These are phyloP conservation scores for Malthinus seriepunctatus DNA, from an alignment of 2,888 invertebrate genomes.

Conservation along the genomic window DNA sequence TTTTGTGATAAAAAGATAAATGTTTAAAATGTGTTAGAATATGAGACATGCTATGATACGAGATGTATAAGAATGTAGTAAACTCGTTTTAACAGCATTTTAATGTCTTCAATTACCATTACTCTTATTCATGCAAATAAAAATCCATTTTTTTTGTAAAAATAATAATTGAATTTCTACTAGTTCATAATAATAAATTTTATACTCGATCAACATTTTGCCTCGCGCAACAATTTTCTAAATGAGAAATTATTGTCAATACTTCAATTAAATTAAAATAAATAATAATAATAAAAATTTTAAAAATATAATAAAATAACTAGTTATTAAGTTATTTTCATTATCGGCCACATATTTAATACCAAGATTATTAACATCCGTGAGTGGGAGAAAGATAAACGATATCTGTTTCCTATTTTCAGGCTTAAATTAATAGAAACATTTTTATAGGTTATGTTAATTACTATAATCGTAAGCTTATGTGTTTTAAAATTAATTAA, in stretches of 20 bases:
- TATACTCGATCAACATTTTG: too few species aligned
- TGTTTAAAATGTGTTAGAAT: slow-evolving; percentile 18
- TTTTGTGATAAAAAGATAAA: slow-evolving; percentile 5
- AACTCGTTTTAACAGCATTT: slow-evolving; percentile 34
- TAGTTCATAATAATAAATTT: neutral
- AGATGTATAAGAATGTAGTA: slow-evolving; percentile 34
- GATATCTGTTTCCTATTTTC: slow-evolving; percentile 33
- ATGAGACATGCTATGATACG: slow-evolving; percentile 22
- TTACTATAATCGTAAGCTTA: slow-evolving; percentile 11
- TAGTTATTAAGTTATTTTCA: slow-evolving; percentile 29
- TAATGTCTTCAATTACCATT: slow-evolving; percentile 36
- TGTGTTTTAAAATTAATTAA: slow-evolving; percentile 1
- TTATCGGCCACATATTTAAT: slow-evolving; percentile 31
- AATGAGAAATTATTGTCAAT: too few species aligned
- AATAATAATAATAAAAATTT: slow-evolving; percentile 8
- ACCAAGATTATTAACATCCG: slow-evolving; percentile 32
- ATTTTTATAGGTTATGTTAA: slow-evolving; percentile 23
- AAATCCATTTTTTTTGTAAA: neutral
- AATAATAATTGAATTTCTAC: slow-evolving; percentile 6
- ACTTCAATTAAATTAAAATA: too few species aligned
- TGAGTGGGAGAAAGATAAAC: slow-evolving; percentile 33
- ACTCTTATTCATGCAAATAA: slow-evolving; percentile 30
- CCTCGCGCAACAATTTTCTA: too few species aligned
- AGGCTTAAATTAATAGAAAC: slow-evolving; percentile 19
- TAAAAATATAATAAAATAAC: slow-evolving; percentile 14